Base-by-base conservation (phyloP, 2,888 invertebrate genomes). In the Cryptophagus acutangulus region DNA sequence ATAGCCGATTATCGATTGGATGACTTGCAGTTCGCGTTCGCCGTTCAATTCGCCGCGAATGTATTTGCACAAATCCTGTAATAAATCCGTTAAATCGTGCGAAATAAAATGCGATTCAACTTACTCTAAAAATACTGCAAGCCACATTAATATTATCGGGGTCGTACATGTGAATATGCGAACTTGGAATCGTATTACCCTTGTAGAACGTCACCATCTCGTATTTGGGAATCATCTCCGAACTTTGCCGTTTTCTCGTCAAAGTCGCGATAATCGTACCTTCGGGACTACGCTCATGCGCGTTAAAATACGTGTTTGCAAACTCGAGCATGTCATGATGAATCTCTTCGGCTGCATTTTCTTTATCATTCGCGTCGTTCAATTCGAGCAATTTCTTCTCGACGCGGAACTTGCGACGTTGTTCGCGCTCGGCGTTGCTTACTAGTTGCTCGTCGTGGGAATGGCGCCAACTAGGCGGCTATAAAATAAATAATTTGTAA, bases 91-190 rank as follows among this genome's bases (percentile, higher is more conserved):
- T n/a, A 12, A 33, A 29, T n/a, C 10, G 10, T 9, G 6, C 26
- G 14, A 36, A 36, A 28, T 2, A 29, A 25, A 13, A 37, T 30
- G 14, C 15, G 16, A 12, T 18, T 31, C 26, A 20, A 69, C 79
- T 79, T 71, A 91, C 92, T 70, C 91, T 80, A 68, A 94, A 95
- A 49, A 92, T 86, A 49, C 80, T 84, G 59, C 93, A 91, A 2
- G 94, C 91, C 1, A 91, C 79, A 35, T 85, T 82, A 24, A 93
- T 82, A 66, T 94, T 94, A 65, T 94, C 93, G 0, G 93, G 91
- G 71, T 95, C 94, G 65, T 93, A 92, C 75, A 95, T 81, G 60
- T 92, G 92, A 58, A 95, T 86, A 68, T 94, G 94, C 0, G 94
- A 93, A 36, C 87, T 90, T 1, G 92, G 89, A 54, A 95, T 94